phyloP scores from a whole-genome alignment of 2,888 invertebrate genomes.

The Heterodera filipjevi region DNA sequence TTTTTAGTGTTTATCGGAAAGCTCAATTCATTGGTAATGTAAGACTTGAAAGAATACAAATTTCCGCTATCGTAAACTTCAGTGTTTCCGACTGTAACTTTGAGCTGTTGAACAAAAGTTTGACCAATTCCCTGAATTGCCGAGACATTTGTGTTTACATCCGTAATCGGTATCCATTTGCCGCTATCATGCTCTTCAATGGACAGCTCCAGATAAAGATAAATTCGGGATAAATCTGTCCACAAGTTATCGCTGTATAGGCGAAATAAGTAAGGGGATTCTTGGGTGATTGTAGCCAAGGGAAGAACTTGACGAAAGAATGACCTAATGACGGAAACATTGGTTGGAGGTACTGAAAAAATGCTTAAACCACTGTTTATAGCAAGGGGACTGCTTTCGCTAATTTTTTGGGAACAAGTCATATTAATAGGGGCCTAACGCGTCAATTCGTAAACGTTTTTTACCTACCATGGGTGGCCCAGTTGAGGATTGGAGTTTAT shows the following conservation, averaged over 20 bases:
- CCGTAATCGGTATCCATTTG: conserved; percentile 4
- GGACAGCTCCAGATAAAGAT: conserved; percentile 18
- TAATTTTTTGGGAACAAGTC: conserved; percentile 10
- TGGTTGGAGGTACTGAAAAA: conserved; percentile 32
- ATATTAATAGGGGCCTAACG: background rate
- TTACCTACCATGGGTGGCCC: background rate
- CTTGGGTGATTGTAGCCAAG: conserved; percentile 17
- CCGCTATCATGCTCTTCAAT: conserved; percentile 21
- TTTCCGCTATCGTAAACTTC: too few species aligned
- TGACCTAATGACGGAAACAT: conserved; percentile 18
- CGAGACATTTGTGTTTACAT: background rate
- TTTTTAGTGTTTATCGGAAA: conserved; percentile 24
- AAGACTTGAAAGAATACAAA: conserved; percentile 24
- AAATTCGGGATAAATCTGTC: conserved; percentile 29
- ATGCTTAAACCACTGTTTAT: conserved; percentile 13
- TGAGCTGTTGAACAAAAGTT: conserved; percentile 32
- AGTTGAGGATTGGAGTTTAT: background rate
- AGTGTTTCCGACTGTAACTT: too few species aligned
- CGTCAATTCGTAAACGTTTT: background rate
- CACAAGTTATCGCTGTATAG: conserved; percentile 27
- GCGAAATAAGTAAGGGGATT: conserved; percentile 25
- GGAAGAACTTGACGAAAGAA: conserved; percentile 30
- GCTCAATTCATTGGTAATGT: conserved; percentile 27
- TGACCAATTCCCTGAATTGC: conserved; percentile 26
- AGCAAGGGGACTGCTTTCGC: conserved; percentile 11